Evolutionary conservation across 2,113 vertebrate species (phyloP), one percentile per base, ranked within the genome.

Genomic region (Agapornis roseicollis): DNA sequence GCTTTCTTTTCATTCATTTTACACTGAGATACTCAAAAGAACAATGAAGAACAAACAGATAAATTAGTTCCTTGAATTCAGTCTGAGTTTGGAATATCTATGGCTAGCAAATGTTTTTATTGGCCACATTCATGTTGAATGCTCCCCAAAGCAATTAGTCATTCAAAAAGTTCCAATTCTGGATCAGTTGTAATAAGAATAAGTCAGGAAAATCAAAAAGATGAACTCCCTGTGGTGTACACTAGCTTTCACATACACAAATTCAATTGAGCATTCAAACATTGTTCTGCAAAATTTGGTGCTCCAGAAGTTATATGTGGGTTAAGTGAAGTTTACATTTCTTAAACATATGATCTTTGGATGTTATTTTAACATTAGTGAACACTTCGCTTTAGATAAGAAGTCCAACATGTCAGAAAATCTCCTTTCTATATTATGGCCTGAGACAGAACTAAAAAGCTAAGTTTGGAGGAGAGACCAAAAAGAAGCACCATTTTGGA

Each of bases 401-500:
- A 58, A 55, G 1, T 64, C 1, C 14, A 46, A 9, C 17, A 53
- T 33, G 9, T 8, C 25, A 80, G 14, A 88, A 92, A 74, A 31
- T 46, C 10, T 9, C 0, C 0, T 23, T 93, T 82, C 14, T 47
- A 27, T 4, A 13, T 52, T 15, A 17, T 3, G 6, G 3, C 15
- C 27, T 0, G 2, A 76, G 11, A 46, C 4, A 39, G 8, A 56
- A 9, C 2, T 63, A 41, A 66, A 93, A 64, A 49, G 15, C 6
- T 55, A 35, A 52, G 2, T 70, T 24, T 71, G 46, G 24, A 65
- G 10, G 9, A 42, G 8, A 86, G 7, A 1, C 23, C 4, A 22
- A 8, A 69, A 50, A 44, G 25, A 8, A 35, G 33, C 1, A 1
- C 3, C 2, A 12, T 27, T 80, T 50, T 68, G 9, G 8, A 25